Percentiles rank a stretch among this genome's conserved stretches.
Conservation (phyloP, 2,113 vertebrate species). For the Scalopus aquaticus region DNA sequence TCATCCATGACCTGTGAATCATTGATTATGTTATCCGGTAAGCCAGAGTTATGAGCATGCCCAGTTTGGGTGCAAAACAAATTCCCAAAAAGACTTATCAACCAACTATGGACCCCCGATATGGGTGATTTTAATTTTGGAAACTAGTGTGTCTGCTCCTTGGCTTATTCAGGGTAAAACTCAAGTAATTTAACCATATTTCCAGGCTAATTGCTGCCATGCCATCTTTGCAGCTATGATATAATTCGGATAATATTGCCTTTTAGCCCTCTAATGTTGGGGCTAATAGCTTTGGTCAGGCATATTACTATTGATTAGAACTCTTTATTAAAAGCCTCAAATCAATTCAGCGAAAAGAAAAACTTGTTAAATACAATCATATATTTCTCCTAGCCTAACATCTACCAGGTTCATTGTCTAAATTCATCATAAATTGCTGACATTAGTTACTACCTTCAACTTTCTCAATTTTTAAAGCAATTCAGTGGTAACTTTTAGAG, state of each 20-base stretch:
- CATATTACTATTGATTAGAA: conserved; percentile 76
- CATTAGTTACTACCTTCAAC: conserved; percentile 21
- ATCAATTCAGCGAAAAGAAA: conserved; percentile 67
- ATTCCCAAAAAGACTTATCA: background rate
- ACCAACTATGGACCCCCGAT: background rate
- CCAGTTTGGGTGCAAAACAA: background rate
- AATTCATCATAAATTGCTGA: conserved; percentile 49
- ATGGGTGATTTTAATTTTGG: conserved; percentile 47
- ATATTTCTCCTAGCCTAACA: conserved; percentile 53
- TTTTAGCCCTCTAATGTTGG: conserved; percentile 72
- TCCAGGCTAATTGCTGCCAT: conserved; percentile 68
- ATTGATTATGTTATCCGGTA: background rate
- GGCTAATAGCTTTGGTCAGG: conserved; percentile 75
- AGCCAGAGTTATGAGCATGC: background rate
- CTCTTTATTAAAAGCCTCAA: conserved; percentile 71
- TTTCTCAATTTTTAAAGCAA: conserved; percentile 43
- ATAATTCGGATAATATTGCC: conserved; percentile 69
- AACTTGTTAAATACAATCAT: conserved; percentile 63
- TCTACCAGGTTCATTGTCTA: conserved; percentile 47
- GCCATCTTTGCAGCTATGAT: conserved; percentile 56
- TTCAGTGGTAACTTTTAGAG: background rate
- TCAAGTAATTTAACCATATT: conserved; percentile 68
- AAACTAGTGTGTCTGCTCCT: background rate
- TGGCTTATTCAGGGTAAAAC: conserved; percentile 66
- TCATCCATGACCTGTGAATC: background rate